Evolutionary conservation across 23 tunicate species (phyloP).

Genomic region (Pegea sp.): DNA sequence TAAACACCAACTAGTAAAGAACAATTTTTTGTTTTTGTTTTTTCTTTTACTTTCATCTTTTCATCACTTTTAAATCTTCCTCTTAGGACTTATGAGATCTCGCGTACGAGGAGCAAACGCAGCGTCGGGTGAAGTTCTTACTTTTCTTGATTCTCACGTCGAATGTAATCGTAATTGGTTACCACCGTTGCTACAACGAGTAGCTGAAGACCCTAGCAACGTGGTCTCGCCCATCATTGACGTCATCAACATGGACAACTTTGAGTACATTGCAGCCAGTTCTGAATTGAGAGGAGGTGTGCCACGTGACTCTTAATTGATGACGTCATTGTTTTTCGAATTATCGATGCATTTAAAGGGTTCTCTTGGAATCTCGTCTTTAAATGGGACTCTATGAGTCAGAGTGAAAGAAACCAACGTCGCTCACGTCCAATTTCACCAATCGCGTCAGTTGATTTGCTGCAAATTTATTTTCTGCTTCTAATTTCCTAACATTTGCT

Average conservation of each 20-base stretch:
- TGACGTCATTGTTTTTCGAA: too few species aligned
- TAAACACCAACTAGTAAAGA: too few species aligned
- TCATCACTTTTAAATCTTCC: not conserved
- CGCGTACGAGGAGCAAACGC: constrained; percentile 83
- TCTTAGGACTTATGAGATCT: constrained; percentile 73
- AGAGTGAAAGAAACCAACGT: constrained; percentile 32
- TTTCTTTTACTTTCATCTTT: too few species aligned
- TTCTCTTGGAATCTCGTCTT: constrained; percentile 96
- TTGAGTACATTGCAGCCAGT: constrained; percentile 90
- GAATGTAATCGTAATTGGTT: constrained; percentile 90
- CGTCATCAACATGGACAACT: constrained; percentile 94
- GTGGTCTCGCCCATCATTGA: constrained; percentile 96
- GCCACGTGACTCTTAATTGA: not conserved
- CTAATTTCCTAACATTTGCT: too few species aligned
- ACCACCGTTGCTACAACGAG: constrained; percentile 59
- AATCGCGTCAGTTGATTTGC: constrained; percentile 29
- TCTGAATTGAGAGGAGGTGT: constrained; percentile 71
- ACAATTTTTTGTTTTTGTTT: too few species aligned
- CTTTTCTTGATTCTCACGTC: constrained; percentile 94
- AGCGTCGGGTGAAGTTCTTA: constrained; percentile 76
- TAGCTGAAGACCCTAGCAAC: constrained; percentile 34
- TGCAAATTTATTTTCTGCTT: too few species aligned
- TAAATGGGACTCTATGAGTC: constrained; percentile 95
- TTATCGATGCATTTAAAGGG: too few species aligned
- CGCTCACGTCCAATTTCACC: constrained; percentile 33